These are phyloP conservation scores for Caradrina kadenii DNA, from an alignment of 2,888 invertebrate species.

Conservation along the genomic window DNA sequence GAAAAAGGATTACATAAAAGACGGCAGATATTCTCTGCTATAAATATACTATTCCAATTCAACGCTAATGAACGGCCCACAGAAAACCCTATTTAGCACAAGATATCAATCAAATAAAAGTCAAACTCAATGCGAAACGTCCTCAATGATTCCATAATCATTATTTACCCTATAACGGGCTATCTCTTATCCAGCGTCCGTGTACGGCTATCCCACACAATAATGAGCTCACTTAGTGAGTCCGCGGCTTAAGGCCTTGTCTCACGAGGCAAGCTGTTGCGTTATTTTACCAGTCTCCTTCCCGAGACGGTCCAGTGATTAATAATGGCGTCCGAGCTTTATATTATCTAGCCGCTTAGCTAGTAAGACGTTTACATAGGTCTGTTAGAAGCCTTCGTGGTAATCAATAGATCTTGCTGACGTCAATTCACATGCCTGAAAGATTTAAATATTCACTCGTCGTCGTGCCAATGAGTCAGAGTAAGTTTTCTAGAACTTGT, in stretches of 20 bases:
- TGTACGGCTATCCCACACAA: constrained; percentile 51
- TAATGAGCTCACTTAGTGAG: constrained; percentile 62
- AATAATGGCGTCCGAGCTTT: constrained; percentile 49
- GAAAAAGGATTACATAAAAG: no score
- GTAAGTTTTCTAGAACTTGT: constrained; percentile 39
- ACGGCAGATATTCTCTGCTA: no score
- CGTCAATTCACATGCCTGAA: constrained; percentile 50
- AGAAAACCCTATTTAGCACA: background rate
- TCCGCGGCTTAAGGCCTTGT: constrained; percentile 48
- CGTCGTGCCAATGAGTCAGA: constrained; percentile 53
- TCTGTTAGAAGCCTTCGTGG: constrained; percentile 8
- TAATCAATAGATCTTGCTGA: constrained; percentile 59
- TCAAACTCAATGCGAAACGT: constrained; percentile 24
- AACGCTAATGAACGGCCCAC: background rate
- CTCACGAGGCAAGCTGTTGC: constrained; percentile 62
- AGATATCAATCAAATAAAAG: constrained; percentile 49
- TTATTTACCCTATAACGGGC: constrained; percentile 47
- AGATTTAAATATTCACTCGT: constrained; percentile 50
- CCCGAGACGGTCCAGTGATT: constrained; percentile 55
- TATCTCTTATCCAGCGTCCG: constrained; percentile 38
- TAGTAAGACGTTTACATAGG: constrained; percentile 36
- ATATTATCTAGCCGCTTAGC: constrained; percentile 31
- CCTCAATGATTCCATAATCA: constrained; percentile 40
- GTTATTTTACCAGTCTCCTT: constrained; percentile 54
- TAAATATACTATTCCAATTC: background rate